Evolutionary conservation across 2,113 vertebrate genomes (phyloP).

Genomic region (Climacteris rufus): DNA sequence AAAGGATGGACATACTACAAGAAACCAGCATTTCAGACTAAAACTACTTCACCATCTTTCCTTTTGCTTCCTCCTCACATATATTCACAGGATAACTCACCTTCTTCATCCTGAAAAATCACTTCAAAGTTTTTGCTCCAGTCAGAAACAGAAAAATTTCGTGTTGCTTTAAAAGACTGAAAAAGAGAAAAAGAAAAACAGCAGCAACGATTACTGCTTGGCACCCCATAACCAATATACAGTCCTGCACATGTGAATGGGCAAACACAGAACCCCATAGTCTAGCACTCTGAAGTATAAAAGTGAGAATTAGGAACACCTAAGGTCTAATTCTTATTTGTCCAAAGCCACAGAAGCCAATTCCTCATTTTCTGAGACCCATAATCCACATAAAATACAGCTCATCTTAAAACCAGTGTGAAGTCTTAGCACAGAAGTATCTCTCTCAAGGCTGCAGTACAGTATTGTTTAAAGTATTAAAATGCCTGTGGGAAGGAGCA

Average conservation of each 20-base stretch:
- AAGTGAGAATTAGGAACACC: background rate
- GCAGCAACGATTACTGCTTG: background rate
- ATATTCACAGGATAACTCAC: constrained; percentile 67
- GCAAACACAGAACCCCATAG: background rate
- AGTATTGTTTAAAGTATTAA: constrained; percentile 37
- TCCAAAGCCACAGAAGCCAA: background rate
- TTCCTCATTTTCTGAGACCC: background rate
- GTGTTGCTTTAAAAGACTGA: constrained; percentile 92
- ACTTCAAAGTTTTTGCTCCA: constrained; percentile 99
- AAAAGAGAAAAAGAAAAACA: background rate
- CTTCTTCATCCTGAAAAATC: constrained; percentile 97
- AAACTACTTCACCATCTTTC: background rate
- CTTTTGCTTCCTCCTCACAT: background rate
- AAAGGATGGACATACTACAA: background rate
- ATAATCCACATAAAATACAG: background rate
- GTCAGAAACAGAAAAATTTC: constrained; percentile 96
- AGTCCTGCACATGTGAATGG: background rate
- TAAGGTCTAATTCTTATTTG: background rate
- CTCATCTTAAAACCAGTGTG: background rate
- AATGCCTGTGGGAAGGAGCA: constrained; percentile 41
- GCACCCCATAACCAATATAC: background rate
- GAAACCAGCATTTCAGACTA: background rate
- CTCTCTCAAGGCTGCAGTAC: background rate
- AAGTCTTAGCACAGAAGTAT: background rate
- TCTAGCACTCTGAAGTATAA: background rate